Evolutionary conservation across 2,113 vertebrate genomes (phyloP).

Genomic region (Rissa tridactyla): DNA sequence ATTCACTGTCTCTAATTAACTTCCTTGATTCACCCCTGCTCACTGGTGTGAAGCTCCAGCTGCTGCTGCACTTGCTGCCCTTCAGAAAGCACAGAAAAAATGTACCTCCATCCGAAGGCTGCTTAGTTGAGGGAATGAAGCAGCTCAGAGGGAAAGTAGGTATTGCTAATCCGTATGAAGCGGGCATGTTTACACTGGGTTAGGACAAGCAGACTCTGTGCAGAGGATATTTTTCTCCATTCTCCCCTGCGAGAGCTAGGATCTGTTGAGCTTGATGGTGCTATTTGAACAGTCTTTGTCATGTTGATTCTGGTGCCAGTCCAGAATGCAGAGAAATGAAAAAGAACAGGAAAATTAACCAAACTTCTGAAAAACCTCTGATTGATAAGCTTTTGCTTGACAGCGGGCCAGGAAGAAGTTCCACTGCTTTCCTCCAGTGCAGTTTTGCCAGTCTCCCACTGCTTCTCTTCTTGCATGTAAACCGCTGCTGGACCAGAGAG

Average conservation of each 20-base stretch:
- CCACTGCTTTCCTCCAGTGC: background rate
- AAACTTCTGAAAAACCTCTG: background rate
- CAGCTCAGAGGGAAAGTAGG: background rate
- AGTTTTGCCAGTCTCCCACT: background rate
- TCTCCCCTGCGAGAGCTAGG: background rate
- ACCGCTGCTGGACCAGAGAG: background rate
- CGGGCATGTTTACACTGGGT: background rate
- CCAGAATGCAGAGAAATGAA: background rate
- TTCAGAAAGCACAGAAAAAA: background rate
- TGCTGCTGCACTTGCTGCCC: background rate
- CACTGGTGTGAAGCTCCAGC: background rate
- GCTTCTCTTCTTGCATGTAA: background rate
- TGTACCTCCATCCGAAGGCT: fast-evolving
- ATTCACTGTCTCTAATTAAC: background rate
- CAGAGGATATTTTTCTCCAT: background rate
- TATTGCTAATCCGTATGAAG: background rate
- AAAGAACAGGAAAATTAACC: background rate
- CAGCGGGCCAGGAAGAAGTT: background rate
- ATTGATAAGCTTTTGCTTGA: background rate
- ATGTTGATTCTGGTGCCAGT: background rate
- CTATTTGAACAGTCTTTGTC: background rate
- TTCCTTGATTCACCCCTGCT: background rate
- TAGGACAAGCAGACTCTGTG: background rate
- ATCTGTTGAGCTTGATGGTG: background rate
- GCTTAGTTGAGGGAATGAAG: background rate